These are phyloP conservation scores for Drosophila erecta DNA, from an alignment of 1,140 invertebrate genomes.

Conservation along the genomic window DNA sequence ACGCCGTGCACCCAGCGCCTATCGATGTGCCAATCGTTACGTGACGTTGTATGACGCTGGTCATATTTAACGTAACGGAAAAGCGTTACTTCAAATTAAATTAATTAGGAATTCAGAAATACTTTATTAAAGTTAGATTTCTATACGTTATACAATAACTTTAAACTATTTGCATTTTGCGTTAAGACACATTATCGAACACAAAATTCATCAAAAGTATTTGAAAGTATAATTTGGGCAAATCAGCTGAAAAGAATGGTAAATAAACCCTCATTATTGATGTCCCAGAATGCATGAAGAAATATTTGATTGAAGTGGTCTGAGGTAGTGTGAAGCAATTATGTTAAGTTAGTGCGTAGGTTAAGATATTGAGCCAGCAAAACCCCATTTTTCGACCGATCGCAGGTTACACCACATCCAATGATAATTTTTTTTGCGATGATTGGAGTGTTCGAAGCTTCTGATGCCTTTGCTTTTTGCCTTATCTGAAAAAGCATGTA, in stretches of 20 bases:
- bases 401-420: neutral
- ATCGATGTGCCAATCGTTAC: neutral
- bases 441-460: slow-evolving; percentile 13
- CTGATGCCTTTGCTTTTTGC: neutral
- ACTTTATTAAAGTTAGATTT: neutral
- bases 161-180: neutral
- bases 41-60: neutral
- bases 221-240: neutral
- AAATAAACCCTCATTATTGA: neutral
- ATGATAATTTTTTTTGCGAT: neutral
- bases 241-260: neutral
- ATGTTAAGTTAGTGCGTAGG: neutral
- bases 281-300: neutral
- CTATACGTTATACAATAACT: neutral
- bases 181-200: no score
- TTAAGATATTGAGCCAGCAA: neutral
- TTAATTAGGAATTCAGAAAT: neutral
- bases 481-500: slow-evolving; percentile 15
- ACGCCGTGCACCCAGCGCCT: neutral
- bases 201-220: neutral
- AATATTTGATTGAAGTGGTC: neutral
- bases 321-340: neutral
- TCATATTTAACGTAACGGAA: neutral
- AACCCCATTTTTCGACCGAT: neutral
- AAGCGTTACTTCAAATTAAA: neutral